phyloP scores from a whole-genome alignment of 2,888 invertebrate genomes.

The Auanema sp. region DNA sequence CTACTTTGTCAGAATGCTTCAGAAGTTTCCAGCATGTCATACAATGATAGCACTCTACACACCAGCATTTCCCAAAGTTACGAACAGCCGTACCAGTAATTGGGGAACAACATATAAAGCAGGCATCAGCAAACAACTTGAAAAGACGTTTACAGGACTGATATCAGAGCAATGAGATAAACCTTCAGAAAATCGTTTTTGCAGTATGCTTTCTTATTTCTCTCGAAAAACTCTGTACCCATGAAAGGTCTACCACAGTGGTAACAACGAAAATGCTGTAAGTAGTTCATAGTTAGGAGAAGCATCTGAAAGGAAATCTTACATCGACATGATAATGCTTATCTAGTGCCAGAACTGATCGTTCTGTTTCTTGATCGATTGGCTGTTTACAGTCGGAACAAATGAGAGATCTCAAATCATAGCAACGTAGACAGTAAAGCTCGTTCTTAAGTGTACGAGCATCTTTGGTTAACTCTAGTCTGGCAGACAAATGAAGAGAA shows the following conservation, averaged over 20 bases:
- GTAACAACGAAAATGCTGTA: slow-evolving; percentile 90
- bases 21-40: slow-evolving; percentile 27
- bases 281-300: background rate
- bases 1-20: slow-evolving; percentile 9
- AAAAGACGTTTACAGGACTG: slow-evolving; percentile 2
- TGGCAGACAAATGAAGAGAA: background rate
- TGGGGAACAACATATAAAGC: slow-evolving; percentile 31
- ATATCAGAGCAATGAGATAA: background rate
- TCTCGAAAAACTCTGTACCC: slow-evolving; percentile 92
- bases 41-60: slow-evolving; percentile 36
- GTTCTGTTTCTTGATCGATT: slow-evolving; percentile 35
- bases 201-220: slow-evolving; percentile 69
- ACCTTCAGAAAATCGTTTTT: slow-evolving; percentile 81
- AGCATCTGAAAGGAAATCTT: background rate
- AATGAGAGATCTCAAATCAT: slow-evolving; percentile 33
- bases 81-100: slow-evolving; percentile 29
- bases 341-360: slow-evolving; percentile 30
- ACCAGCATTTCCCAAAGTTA: slow-evolving; percentile 41
- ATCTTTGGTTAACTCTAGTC: slow-evolving; percentile 21
- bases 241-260: slow-evolving; percentile 88
- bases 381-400: slow-evolving; percentile 36
- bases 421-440: slow-evolving; percentile 35
- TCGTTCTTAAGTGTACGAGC: slow-evolving; percentile 24
- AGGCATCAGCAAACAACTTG: slow-evolving; percentile 28
- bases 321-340: slow-evolving; percentile 42